phyloP scores from a whole-genome alignment of 2,113 vertebrate genomes.

The Eudyptes chrysolophus region DNA sequence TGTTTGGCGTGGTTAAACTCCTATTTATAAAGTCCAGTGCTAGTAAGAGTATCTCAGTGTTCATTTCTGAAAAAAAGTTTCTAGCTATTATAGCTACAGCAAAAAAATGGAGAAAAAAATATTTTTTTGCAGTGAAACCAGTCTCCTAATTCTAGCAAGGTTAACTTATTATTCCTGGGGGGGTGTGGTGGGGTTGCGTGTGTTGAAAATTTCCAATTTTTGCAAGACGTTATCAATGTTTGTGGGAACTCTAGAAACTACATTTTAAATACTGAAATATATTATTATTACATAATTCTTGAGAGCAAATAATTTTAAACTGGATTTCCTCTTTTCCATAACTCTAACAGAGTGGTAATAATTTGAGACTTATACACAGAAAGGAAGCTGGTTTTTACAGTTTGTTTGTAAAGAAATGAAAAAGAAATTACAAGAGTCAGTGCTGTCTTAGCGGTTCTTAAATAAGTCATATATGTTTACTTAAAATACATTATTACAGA shows the following conservation, averaged over 20 bases:
- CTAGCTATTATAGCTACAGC: not conserved
- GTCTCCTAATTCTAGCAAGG: not conserved
- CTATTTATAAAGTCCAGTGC: not conserved
- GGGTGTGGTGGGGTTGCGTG: not conserved
- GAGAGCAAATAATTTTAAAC: not conserved
- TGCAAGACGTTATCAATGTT: rapidly evolving
- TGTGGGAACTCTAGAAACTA: not conserved
- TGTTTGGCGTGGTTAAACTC: not conserved
- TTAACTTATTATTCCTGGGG: not conserved
- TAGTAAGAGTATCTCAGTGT: not conserved
- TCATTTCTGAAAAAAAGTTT: not conserved
- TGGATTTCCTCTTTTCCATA: not conserved
- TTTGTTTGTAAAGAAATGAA: not conserved
- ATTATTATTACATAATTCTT: not conserved
- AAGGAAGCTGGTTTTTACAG: not conserved
- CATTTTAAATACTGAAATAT: not conserved
- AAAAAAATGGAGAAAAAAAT: not conserved
- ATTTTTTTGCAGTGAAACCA: not conserved
- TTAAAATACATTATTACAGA: not conserved
- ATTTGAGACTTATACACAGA: not conserved
- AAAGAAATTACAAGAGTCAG: not conserved
- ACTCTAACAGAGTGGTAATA: not conserved
- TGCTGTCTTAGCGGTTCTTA: not conserved
- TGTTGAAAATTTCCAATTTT: not conserved
- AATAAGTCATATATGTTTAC: not conserved